A percentile compares a stretch with the other conserved stretches of the same genome.
Conservation (phyloP, 2,797 vertebrate genomes). For the Cryptoprocta ferox region DNA sequence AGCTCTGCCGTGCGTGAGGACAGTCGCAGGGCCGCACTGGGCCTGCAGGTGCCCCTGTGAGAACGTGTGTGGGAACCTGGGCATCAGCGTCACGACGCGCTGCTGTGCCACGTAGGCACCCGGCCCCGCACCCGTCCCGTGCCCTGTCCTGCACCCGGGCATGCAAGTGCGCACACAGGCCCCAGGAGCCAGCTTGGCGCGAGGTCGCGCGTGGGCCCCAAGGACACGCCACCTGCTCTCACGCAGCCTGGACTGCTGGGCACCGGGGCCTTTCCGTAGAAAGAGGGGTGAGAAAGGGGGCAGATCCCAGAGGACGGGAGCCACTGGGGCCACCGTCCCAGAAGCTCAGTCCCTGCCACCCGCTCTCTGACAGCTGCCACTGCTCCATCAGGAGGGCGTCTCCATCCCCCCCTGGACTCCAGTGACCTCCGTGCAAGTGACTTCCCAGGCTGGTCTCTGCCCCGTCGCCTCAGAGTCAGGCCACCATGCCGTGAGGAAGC, state of each 20-base stretch:
- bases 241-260: too few relatives aligned
- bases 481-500: not conserved
- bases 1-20: not conserved
- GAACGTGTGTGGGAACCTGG: not conserved
- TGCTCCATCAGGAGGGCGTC: not conserved
- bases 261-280: not conserved
- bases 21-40: not conserved
- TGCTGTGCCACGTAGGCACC: too few relatives aligned
- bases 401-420: not conserved
- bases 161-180: too few relatives aligned
- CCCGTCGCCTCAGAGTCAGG: not conserved
- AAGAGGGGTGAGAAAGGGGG: not conserved
- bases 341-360: not conserved
- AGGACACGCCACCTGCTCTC: not conserved
- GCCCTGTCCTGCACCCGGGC: too few relatives aligned
- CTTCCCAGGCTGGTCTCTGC: too few relatives aligned
- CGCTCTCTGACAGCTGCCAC: not conserved
- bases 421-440: not conserved
- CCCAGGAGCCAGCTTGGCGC: too few relatives aligned
- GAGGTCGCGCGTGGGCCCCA: too few relatives aligned
- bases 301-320: accelerated
- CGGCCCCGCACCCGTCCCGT: too few relatives aligned
- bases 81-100: accelerated
- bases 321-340: not conserved
- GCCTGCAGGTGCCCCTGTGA: accelerated